Evolutionary conservation across 2,113 vertebrate species (phyloP).

Genomic region (Casuarius casuarius): DNA sequence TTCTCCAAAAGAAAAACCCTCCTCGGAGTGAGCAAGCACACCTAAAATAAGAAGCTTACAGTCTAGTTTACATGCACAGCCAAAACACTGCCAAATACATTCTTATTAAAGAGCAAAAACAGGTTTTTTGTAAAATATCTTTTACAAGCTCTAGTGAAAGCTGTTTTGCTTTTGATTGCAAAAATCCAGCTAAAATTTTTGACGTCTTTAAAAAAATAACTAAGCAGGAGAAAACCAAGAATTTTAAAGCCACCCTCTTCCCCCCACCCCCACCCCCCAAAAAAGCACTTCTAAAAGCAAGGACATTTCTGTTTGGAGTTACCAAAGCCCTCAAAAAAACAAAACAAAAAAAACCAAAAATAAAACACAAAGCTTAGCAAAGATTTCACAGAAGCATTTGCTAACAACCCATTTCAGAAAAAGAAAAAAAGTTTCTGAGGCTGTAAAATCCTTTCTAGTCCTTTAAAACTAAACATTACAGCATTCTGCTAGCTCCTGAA

Average conservation of each 20-base stretch:
- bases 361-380: neutral
- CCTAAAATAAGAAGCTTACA: neutral
- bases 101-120: slow-evolving; percentile 45
- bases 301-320: neutral
- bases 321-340: neutral
- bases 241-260: neutral
- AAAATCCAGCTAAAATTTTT: neutral
- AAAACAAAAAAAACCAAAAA: neutral
- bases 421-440: neutral
- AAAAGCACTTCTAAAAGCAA: neutral
- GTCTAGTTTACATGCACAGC: neutral
- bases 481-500: neutral
- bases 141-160: neutral
- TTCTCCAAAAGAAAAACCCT: slow-evolving; percentile 27
- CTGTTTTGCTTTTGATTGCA: neutral
- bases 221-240: neutral
- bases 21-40: slow-evolving; percentile 1
- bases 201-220: neutral
- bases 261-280: neutral
- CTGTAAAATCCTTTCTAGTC: neutral
- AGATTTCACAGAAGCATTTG: neutral
- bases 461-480: neutral
- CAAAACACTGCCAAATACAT: slow-evolving; percentile 17
- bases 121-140: neutral
- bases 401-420: neutral